Conservation (phyloP, 2,797 vertebrate species). For the Martes flavigula region DNA sequence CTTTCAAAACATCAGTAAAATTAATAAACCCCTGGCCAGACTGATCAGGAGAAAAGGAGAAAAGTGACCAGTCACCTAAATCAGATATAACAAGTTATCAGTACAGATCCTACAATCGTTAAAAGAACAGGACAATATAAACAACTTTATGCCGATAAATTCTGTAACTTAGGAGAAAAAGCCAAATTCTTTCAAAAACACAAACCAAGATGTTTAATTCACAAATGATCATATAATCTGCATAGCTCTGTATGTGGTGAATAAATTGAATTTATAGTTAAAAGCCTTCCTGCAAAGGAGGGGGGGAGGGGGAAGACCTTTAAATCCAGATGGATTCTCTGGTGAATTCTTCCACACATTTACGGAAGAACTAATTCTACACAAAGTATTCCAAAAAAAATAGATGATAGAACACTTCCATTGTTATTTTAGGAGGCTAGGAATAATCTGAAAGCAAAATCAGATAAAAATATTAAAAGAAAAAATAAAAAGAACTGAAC, state of each 20-base stretch:
- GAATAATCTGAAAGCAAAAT: not conserved
- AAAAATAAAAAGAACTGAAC: not conserved
- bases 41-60: not conserved
- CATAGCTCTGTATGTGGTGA: not conserved
- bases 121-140: not conserved
- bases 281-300: not conserved
- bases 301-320: too few relatives aligned
- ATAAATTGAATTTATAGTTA: not conserved
- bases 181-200: not conserved
- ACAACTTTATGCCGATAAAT: not conserved
- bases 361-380: constrained; percentile 33
- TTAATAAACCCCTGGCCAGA: not conserved
- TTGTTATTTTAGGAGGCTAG: not conserved
- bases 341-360: not conserved
- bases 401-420: not conserved
- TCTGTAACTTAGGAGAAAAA: not conserved
- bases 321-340: not conserved
- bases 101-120: not conserved
- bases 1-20: not conserved
- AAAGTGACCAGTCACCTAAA: not conserved
- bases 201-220: not conserved
- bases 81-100: not conserved
- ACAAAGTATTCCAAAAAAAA: not conserved
- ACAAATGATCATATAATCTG: not conserved
- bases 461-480: not conserved